Conservation (phyloP, 2,113 vertebrate genomes). For the Leucopsar rothschildi region DNA sequence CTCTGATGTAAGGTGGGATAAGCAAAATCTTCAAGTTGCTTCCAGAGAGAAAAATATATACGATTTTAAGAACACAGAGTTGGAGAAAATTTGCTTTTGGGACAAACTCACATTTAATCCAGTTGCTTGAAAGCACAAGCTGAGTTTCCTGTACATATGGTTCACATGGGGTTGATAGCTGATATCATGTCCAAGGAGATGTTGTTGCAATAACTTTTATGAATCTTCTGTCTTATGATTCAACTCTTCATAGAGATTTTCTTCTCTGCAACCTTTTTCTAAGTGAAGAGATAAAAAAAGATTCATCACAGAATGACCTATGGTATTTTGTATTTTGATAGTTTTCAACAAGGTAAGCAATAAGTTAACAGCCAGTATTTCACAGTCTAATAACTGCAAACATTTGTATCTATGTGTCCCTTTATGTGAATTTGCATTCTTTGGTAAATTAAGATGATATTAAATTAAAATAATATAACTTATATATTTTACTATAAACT, state of each 20-base stretch:
- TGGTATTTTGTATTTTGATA: background rate
- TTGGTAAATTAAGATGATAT: background rate
- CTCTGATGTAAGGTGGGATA: background rate
- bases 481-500: background rate
- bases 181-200: background rate
- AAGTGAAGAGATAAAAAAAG: background rate
- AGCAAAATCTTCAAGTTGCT: background rate
- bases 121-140: background rate
- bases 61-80: background rate
- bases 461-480: background rate
- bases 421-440: background rate
- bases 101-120: background rate
- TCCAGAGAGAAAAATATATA: background rate
- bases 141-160: background rate
- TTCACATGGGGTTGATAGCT: background rate
- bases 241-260: background rate
- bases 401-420: background rate
- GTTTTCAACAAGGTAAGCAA: background rate
- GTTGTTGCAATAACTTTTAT: background rate
- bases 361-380: background rate
- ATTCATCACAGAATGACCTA: background rate
- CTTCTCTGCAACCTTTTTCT: background rate
- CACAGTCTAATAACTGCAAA: background rate
- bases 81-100: background rate
- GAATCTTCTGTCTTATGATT: background rate